Conservation (phyloP, 2,888 invertebrate species). For the Chesias legatella region DNA sequence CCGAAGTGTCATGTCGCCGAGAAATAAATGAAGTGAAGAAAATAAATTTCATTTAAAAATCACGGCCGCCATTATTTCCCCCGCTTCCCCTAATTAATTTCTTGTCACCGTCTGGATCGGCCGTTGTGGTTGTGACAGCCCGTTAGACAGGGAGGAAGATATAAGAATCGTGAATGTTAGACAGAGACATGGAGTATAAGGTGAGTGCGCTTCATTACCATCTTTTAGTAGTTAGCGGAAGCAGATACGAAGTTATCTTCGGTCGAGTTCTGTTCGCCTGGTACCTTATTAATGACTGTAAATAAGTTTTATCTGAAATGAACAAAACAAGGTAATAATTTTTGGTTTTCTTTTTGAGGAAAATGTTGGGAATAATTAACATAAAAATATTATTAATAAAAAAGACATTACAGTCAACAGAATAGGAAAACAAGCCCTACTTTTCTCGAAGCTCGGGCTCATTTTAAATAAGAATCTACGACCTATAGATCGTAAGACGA, state of each 20-base stretch:
- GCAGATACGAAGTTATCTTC: slow-evolving; percentile 68
- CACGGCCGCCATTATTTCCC: slow-evolving; percentile 76
- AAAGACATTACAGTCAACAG: no score
- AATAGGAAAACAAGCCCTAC: no score
- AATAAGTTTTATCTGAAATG: slow-evolving; percentile 29
- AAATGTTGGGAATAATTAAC: no score
- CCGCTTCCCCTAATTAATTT: slow-evolving; percentile 78
- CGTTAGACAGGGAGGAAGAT: slow-evolving; percentile 43
- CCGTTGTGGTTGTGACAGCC: slow-evolving; percentile 72
- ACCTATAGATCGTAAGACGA: no score
- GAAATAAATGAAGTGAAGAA: slow-evolving; percentile 78
- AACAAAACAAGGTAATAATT: slow-evolving; percentile 21
- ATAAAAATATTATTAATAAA: no score
- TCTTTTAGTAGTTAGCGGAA: slow-evolving; percentile 74
- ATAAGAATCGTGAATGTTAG: slow-evolving; percentile 20
- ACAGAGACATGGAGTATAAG: slow-evolving; percentile 53
- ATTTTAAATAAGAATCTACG: no score
- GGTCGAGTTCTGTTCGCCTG: slow-evolving; percentile 60
- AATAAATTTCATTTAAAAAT: slow-evolving; percentile 80
- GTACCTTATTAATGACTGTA: slow-evolving; percentile 67
- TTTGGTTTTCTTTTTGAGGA: background rate
- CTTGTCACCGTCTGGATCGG: slow-evolving; percentile 76
- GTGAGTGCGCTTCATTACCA: slow-evolving; percentile 74
- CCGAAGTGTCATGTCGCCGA: slow-evolving; percentile 75
- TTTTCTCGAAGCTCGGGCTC: no score